Base-by-base conservation (phyloP, 2,113 vertebrate species). In the Accipiter cooperii region DNA sequence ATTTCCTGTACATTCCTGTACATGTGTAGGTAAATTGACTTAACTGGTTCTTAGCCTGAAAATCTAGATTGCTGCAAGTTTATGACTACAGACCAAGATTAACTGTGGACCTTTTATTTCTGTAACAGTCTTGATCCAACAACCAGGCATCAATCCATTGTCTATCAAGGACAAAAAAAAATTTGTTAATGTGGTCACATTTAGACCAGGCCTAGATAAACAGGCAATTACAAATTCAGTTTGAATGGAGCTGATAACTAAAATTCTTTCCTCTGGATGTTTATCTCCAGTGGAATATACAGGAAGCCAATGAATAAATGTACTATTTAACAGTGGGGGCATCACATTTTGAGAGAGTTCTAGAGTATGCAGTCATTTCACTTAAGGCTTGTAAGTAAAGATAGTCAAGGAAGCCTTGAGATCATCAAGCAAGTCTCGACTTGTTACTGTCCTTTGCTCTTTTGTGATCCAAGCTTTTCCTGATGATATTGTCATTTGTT, bases 331-430 rank as follows among this genome's bases (percentile, higher is more conserved):
- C 26, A 76, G 29, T 5, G 6, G 10, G 24, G 52, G 9, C 6
- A 55, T 8, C 18, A 6, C 4, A 17, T 75, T 87, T 75, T 33
- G 31, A 89, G 51, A 25, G 8, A 66, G 5, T 81, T 87, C 42
- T 51, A 42, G 31, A 64, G 4, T 6, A 25, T 1, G 4, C 0
- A 1, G 3, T 34, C 15, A 38, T 55, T 71, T 71, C 29, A 22
- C 12, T 34, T 25, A 6, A 33, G 25, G 13, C 10, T 64, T 66
- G 8, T 26, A 22, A 63, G n/a, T 55, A 52, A 63, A 83, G 10
- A 14, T 22, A 36, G 20, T 55, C 52, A 55, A 55, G 18, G 21
- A 69, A 75, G 10, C 10, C 22, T 42, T 64, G 28, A 57, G 17
- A 40, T 69, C 52, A 46, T 15, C 26, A 80, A 34, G 6, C 16